Percentiles rank a stretch among this genome's conserved stretches.
Conservation (phyloP, 2,888 invertebrate genomes). For the Brassicogethes aeneus region DNA sequence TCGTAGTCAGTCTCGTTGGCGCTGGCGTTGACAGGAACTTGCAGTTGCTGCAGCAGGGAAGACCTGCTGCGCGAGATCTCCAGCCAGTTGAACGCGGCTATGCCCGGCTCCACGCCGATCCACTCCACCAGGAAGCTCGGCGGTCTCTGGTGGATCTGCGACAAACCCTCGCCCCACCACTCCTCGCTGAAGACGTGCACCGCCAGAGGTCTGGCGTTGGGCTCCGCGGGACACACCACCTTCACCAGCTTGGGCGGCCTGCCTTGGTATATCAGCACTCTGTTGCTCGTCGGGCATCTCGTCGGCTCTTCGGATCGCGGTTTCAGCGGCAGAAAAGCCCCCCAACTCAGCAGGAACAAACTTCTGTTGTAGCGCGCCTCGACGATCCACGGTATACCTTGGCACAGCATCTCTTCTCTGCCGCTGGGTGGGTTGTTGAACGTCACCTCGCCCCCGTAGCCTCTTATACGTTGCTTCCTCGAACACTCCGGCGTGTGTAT, state of each 20-base stretch:
- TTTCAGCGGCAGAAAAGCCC: constrained; percentile 60
- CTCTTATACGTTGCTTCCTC: constrained; percentile 53
- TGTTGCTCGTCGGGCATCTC: constrained; percentile 67
- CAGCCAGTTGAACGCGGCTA: constrained; percentile 71
- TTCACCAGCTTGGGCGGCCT: constrained; percentile 52
- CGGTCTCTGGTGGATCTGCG: constrained; percentile 39
- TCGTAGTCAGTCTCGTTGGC: constrained; percentile 48
- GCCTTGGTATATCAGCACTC: constrained; percentile 74
- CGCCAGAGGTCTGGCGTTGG: constrained; percentile 55
- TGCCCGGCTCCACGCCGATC: constrained; percentile 62
- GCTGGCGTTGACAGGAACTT: constrained; percentile 43
- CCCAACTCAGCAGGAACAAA: constrained; percentile 76
- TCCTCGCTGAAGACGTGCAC: constrained; percentile 75
- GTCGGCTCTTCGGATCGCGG: constrained; percentile 52
- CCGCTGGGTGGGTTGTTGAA: constrained; percentile 54
- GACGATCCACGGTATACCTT: constrained; percentile 70
- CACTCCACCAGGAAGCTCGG: constrained; percentile 59
- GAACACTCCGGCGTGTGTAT: constrained; percentile 56
- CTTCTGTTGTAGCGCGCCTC: constrained; percentile 73
- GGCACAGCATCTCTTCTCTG: constrained; percentile 55
- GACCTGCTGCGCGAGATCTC: constrained; percentile 61
- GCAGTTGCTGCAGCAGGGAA: constrained; percentile 50
- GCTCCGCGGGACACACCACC: constrained; percentile 66
- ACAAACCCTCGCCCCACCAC: constrained; percentile 50
- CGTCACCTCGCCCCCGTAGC: constrained; percentile 57